Conservation (phyloP, 1,140 invertebrate genomes). For the Papilio dardanus region DNA sequence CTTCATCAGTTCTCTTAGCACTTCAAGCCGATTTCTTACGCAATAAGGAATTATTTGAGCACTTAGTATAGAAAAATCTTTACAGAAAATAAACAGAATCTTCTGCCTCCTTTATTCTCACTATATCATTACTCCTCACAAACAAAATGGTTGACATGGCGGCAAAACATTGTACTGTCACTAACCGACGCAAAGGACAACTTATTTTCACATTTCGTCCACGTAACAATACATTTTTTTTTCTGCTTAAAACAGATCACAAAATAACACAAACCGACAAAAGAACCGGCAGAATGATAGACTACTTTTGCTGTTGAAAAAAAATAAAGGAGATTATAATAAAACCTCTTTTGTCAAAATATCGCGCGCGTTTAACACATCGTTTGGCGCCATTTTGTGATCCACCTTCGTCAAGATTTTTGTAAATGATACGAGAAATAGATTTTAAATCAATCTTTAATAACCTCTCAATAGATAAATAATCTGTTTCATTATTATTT, state of each 20-base stretch:
- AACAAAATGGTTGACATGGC: conserved; percentile 19
- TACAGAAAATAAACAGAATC: neutral
- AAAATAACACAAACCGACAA: conserved; percentile 42
- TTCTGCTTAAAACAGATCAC: conserved; percentile 25
- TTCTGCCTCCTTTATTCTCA: neutral
- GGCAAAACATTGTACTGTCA: conserved; percentile 25
- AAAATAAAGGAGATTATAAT: conserved; percentile 39
- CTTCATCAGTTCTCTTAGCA: too few relatives aligned
- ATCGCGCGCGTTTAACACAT: conserved; percentile 48
- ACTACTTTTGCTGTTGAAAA: conserved; percentile 42
- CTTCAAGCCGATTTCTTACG: too few relatives aligned
- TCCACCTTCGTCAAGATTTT: conserved; percentile 25
- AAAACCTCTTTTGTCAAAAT: conserved; percentile 52
- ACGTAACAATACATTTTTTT: conserved; percentile 28
- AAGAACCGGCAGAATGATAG: conserved; percentile 37
- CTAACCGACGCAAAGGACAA: conserved; percentile 18
- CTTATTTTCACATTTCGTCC: conserved; percentile 36
- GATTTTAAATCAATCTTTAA: neutral
- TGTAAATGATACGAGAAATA: neutral
- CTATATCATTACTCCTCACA: neutral
- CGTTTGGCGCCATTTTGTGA: conserved; percentile 45
- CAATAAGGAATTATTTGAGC: too few relatives aligned
- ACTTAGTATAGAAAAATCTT: neutral
- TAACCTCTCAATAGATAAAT: neutral
- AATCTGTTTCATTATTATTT: neutral